Evolutionary conservation across 1,140 invertebrate species (phyloP).

Genomic region (Bilobella aurantiaca): DNA sequence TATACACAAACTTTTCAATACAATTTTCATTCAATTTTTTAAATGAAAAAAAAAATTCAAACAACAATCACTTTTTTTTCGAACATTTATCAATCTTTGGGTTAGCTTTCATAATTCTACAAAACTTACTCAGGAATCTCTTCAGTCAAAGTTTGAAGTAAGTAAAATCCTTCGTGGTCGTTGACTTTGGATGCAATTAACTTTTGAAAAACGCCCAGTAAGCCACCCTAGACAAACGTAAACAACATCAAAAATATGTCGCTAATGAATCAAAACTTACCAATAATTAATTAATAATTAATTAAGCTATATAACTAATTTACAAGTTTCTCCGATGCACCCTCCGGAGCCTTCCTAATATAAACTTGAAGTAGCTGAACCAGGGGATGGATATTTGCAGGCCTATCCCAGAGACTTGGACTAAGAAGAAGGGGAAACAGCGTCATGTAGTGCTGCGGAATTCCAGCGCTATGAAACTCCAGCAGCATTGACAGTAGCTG

Average conservation of each 20-base stretch:
- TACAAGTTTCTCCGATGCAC: slow-evolving; percentile 63
- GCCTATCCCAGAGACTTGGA: slow-evolving; percentile 81
- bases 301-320: slow-evolving; percentile 30
- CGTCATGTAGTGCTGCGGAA: slow-evolving; percentile 74
- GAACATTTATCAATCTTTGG: no score
- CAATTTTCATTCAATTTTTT: neutral
- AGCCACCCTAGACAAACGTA: slow-evolving; percentile 64
- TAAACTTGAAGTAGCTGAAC: slow-evolving; percentile 79
- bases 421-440: slow-evolving; percentile 77
- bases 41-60: slow-evolving; percentile 2
- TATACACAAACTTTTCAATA: neutral
- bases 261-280: slow-evolving; percentile 1
- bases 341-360: slow-evolving; percentile 58
- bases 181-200: slow-evolving; percentile 87
- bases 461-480: slow-evolving; percentile 56
- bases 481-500: slow-evolving; percentile 88
- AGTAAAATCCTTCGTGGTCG: slow-evolving; percentile 90
- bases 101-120: no score
- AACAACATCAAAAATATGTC: slow-evolving; percentile 38
- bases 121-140: slow-evolving; percentile 58
- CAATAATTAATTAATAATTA: slow-evolving; percentile 1
- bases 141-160: slow-evolving; percentile 73
- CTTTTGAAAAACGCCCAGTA: slow-evolving; percentile 93
- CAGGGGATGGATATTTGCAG: slow-evolving; percentile 82
- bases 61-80: no score